phyloP scores from a whole-genome alignment of 53 echinoderm and acorn worm genomes.

The Apostichopus leukothele region DNA sequence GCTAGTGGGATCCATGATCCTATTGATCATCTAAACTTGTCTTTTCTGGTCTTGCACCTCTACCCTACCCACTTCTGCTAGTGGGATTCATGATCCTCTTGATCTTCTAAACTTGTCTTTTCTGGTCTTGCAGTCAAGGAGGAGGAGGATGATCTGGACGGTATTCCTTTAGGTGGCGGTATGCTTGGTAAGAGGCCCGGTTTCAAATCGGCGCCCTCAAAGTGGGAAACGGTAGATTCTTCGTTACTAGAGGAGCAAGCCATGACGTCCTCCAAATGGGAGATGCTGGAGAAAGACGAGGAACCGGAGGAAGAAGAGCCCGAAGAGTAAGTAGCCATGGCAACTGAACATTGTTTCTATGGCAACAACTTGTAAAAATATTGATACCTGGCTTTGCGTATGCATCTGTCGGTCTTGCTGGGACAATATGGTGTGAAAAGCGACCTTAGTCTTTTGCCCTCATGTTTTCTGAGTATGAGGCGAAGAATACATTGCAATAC shows the following conservation, averaged over 20 bases:
- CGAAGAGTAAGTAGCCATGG: constrained; percentile 43
- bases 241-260: constrained; percentile 90
- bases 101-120: not conserved
- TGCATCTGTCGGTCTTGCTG: too few relatives aligned
- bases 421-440: too few relatives aligned
- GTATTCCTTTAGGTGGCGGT: constrained; percentile 56
- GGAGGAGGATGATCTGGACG: constrained; percentile 78
- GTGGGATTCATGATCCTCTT: too few relatives aligned
- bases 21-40: too few relatives aligned
- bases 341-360: not conserved
- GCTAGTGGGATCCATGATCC: too few relatives aligned
- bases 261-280: constrained; percentile 98
- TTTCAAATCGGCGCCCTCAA: constrained; percentile 85
- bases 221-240: constrained; percentile 94
- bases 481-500: too few relatives aligned
- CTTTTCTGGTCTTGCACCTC: too few relatives aligned
- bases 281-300: constrained; percentile 84
- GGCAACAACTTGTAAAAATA: constrained; percentile 47
- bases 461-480: too few relatives aligned
- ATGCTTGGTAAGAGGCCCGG: constrained; percentile 25
- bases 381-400: too few relatives aligned
- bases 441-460: too few relatives aligned
- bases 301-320: constrained; percentile 56
- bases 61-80: too few relatives aligned
- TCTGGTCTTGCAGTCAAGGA: constrained; percentile 48